Evolutionary conservation across 1,140 invertebrate species (phyloP).

Genomic region (Lasioglossum baleicum): DNA sequence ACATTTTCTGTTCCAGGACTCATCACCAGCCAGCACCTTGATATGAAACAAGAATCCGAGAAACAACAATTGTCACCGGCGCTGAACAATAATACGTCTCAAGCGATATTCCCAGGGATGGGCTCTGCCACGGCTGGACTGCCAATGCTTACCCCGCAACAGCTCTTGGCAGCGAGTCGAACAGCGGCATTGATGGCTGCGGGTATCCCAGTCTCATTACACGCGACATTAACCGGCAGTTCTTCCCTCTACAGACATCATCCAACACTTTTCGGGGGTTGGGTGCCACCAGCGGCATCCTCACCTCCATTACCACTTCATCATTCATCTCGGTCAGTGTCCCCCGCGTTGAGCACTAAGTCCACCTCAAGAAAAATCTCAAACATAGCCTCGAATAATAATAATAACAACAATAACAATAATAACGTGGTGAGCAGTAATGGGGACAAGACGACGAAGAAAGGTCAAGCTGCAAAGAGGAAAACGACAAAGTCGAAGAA

Average conservation of each 20-base stretch:
- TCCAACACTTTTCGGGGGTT: conserved; percentile 80
- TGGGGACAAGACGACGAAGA: conserved; percentile 69
- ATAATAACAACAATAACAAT: conserved; percentile 76
- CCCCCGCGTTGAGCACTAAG: conserved; percentile 69
- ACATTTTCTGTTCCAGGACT: conserved; percentile 72
- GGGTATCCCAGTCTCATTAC: conserved; percentile 73
- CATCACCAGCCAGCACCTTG: conserved; percentile 61
- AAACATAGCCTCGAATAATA: conserved; percentile 65
- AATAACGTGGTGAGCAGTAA: conserved; percentile 77
- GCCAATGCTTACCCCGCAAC: conserved; percentile 80
- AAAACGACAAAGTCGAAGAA: conserved; percentile 69
- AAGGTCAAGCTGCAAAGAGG: conserved; percentile 71
- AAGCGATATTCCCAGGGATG: conserved; percentile 74
- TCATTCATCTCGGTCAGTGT: conserved; percentile 68
- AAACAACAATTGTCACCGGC: conserved; percentile 74
- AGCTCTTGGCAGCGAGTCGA: conserved; percentile 80
- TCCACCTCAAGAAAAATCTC: conserved; percentile 65
- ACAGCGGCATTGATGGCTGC: conserved; percentile 80
- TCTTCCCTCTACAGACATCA: conserved; percentile 77
- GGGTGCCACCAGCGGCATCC: conserved; percentile 67
- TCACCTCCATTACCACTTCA: conserved; percentile 72
- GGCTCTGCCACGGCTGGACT: conserved; percentile 75
- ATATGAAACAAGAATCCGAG: conserved; percentile 75
- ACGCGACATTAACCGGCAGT: conserved; percentile 71
- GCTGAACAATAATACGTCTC: conserved; percentile 73